A percentile compares a stretch with the other conserved stretches of the same genome.
Evolutionary conservation across 2,888 invertebrate species (phyloP).

Genomic region (Hofmannophila pseudospretella): DNA sequence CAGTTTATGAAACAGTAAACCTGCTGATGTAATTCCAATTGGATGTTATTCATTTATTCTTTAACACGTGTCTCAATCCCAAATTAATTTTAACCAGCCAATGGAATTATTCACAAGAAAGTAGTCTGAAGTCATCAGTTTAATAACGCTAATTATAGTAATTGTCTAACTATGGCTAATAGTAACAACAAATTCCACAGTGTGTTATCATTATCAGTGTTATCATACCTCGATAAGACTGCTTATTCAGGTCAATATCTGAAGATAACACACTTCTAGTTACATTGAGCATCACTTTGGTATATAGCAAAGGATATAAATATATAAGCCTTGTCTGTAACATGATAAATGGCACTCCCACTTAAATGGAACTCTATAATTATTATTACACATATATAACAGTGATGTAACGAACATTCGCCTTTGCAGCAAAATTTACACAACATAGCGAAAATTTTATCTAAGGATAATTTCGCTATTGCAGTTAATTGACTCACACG

Average conservation of each 20-base stretch:
- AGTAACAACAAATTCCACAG: constrained; percentile 8
- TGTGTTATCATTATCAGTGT: constrained; percentile 18
- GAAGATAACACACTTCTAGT: constrained; percentile 38
- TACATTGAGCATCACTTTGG: constrained; percentile 12
- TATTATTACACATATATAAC: not conserved
- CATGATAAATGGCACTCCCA: constrained; percentile 37
- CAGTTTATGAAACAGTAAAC: too few relatives aligned
- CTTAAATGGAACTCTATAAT: constrained; percentile 18
- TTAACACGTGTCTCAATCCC: not conserved
- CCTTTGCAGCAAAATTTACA: constrained; percentile 1
- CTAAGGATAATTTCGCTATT: not conserved
- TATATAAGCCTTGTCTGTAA: constrained; percentile 20
- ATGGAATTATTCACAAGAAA: not conserved
- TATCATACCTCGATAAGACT: constrained; percentile 51
- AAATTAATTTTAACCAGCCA: not conserved
- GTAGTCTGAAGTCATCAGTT: constrained; percentile 3
- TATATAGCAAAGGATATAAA: constrained; percentile 13
- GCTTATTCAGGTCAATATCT: constrained; percentile 70
- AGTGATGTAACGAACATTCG: constrained; percentile 3
- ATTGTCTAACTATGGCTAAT: constrained; percentile 8
- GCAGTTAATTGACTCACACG: too few relatives aligned
- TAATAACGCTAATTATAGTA: constrained; percentile 3
- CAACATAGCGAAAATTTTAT: not conserved
- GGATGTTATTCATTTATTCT: too few relatives aligned
- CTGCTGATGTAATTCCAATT: too few relatives aligned